Evolutionary conservation across 2,888 invertebrate species (phyloP), one percentile per base, ranked within the genome.

Genomic region (Dasypogon diadema): DNA sequence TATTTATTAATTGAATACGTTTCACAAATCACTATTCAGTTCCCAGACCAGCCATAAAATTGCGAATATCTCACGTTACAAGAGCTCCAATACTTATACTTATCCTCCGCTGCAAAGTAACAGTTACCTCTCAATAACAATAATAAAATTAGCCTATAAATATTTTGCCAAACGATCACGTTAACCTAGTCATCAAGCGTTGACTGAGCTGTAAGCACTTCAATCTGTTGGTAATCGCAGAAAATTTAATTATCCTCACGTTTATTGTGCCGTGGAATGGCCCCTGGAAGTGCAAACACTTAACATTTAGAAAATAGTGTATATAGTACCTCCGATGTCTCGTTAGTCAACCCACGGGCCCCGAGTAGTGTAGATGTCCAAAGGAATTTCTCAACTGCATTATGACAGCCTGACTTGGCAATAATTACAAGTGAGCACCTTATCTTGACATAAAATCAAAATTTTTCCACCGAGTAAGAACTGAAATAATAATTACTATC

Each of bases 361-460:
- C n/a, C n/a, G 42, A 6, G 12, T 42, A 18, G 37, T 60, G 37
- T 58, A 24, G 58, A 58, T 60, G 60, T 60, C 37, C 34, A 48
- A n/a, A 68, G 48, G 21, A 68, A 68, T 24, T 48, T 34, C 24
- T 68, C 48, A 68, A 16, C 14, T 48, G 48, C 65, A 21, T 68
- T 65, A 68, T 68, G 65, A 70, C 51, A 54, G 54, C n/a, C 54
- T 54, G 70, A 54, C 70, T 70, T 42, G 56, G 56, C 56, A 73
- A 73, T 73, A 73, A 73, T 56, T 73, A 42, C 24, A 42, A 34
- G 54, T 34, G 42, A 46, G 22, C 10, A 4, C 55, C 48, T 56
- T 56, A 73, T 56, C 73, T 55, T 18, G 37, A 42, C n/a, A 37
- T 3, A 42, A 18, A 42, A 56, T 55, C 73, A 73, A 34, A 73